Evolutionary conservation across 2,113 vertebrate species (phyloP).

Genomic region (Ictidomys tridecemlineatus): DNA sequence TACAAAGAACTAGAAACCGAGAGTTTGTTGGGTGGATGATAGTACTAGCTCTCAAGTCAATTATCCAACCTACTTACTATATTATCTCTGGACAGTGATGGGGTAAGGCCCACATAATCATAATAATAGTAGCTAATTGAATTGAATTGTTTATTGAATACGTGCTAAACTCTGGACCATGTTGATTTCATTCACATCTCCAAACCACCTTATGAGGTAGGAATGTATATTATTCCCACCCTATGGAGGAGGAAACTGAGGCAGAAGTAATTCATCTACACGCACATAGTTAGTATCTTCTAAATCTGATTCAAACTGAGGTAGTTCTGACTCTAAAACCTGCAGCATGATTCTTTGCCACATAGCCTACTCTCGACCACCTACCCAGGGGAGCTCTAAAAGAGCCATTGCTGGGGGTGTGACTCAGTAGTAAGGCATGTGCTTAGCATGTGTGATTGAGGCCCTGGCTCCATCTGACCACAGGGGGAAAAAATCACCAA

Average conservation of each 20-base stretch:
- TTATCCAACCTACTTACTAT: background rate
- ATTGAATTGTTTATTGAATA: background rate
- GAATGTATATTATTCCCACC: background rate
- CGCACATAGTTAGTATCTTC: background rate
- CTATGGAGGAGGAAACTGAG: background rate
- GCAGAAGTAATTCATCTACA: background rate
- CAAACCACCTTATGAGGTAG: background rate
- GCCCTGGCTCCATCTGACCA: background rate
- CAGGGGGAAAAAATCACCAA: background rate
- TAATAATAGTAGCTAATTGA: background rate
- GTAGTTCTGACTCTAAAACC: background rate
- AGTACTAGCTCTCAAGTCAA: background rate
- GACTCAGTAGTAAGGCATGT: background rate
- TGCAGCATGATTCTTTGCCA: background rate
- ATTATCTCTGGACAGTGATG: background rate
- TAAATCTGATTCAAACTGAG: background rate
- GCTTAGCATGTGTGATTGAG: background rate
- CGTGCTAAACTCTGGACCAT: background rate
- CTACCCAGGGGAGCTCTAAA: background rate
- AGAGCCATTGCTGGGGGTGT: background rate
- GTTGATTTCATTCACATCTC: background rate
- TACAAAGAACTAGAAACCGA: background rate
- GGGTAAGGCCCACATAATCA: background rate
- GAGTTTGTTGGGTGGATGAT: background rate
- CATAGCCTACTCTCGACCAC: background rate